Evolutionary conservation across 2,888 invertebrate species (phyloP).

Genomic region (Tenthredo livida): DNA sequence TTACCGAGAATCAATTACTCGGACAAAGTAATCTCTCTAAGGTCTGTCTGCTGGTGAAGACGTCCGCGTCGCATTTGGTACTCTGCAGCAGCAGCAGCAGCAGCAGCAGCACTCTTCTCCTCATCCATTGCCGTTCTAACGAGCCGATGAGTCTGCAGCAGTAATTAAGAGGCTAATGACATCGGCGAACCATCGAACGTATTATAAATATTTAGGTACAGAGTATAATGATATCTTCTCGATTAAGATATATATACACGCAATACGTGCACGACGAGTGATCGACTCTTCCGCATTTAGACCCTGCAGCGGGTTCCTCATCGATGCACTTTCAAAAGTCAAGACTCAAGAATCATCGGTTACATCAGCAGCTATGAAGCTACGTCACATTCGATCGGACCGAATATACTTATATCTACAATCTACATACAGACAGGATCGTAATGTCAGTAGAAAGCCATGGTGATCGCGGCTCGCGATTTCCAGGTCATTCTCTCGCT

Average conservation of each 20-base stretch:
- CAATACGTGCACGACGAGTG: neutral
- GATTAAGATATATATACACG: neutral
- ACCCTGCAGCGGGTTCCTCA: neutral
- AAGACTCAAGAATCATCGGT: neutral
- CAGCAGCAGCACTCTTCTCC: too few species aligned
- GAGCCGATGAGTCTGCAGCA: constrained; percentile 19
- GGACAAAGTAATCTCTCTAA: constrained; percentile 29
- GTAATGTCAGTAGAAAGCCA: neutral
- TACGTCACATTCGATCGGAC: neutral
- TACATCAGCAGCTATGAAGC: too few species aligned
- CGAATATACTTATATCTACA: neutral
- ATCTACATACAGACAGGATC: neutral
- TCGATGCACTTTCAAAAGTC: neutral
- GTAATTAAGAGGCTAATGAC: constrained; percentile 40
- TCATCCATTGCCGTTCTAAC: neutral
- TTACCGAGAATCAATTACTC: constrained; percentile 30
- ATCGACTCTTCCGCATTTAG: neutral
- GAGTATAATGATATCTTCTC: neutral
- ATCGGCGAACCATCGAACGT: constrained; percentile 26
- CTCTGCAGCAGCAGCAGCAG: too few species aligned
- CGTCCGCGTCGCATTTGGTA: neutral
- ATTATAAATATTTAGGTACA: constrained; percentile 21
- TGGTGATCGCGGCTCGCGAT: neutral
- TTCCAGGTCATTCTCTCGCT: neutral
- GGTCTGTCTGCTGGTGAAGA: neutral